Evolutionary conservation across 2,113 vertebrate species (phyloP).

Genomic region (Cynocephalus volans): DNA sequence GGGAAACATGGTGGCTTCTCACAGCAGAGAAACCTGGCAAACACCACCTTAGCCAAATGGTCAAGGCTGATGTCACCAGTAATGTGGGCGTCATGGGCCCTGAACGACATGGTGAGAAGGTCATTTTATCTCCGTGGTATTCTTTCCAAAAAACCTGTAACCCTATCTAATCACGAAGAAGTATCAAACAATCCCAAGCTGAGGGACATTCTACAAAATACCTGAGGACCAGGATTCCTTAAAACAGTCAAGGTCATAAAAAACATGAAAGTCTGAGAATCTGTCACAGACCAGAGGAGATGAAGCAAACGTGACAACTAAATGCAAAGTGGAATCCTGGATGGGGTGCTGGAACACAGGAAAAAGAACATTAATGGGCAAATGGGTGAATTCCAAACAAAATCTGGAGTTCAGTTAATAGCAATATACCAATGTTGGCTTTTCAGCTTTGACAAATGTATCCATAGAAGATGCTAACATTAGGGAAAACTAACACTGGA

Average conservation of each 20-base stretch:
- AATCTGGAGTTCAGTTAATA: not conserved
- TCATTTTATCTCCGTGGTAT: not conserved
- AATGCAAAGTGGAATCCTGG: not conserved
- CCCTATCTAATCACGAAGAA: not conserved
- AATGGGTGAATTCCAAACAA: not conserved
- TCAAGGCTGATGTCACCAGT: no score
- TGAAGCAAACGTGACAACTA: rapidly evolving
- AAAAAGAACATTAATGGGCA: not conserved
- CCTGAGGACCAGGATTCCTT: not conserved
- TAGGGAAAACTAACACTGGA: not conserved
- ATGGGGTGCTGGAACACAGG: not conserved
- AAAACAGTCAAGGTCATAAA: not conserved
- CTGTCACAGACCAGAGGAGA: not conserved
- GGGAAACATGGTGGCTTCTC: not conserved
- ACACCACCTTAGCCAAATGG: not conserved
- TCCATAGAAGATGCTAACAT: not conserved
- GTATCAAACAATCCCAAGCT: not conserved
- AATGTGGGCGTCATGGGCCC: not conserved
- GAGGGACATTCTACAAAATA: not conserved
- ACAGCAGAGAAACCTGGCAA: not conserved
- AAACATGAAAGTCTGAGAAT: not conserved
- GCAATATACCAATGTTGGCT: not conserved
- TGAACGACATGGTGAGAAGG: not conserved
- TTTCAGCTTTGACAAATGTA: not conserved
- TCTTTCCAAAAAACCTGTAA: not conserved